Evolutionary conservation across 1,140 invertebrate genomes (phyloP).

Genomic region (Lasaia peninsularis): DNA sequence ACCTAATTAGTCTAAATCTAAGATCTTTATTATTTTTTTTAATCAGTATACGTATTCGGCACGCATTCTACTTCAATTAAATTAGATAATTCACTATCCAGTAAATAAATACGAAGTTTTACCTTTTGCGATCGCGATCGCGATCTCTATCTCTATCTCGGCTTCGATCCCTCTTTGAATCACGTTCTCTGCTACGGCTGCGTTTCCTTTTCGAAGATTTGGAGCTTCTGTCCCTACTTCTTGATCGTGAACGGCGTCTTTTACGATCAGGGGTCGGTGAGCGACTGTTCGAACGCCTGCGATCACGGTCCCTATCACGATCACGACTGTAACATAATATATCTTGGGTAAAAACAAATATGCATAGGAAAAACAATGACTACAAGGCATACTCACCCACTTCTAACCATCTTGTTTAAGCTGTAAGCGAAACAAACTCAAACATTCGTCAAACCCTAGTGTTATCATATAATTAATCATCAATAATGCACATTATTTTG

Average conservation of each 20-base stretch:
- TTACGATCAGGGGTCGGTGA: slow-evolving; percentile 80
- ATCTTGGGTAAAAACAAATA: slow-evolving; percentile 14
- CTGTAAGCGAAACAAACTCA: neutral
- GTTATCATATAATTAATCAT: no score
- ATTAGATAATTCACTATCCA: no score
- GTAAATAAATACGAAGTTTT: neutral
- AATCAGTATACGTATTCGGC: no score
- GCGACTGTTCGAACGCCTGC: slow-evolving; percentile 70
- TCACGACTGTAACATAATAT: slow-evolving; percentile 46
- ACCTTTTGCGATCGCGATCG: slow-evolving; percentile 51
- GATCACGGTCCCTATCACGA: slow-evolving; percentile 61
- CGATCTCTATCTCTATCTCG: slow-evolving; percentile 64
- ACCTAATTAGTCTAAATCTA: no score
- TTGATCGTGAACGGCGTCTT: slow-evolving; percentile 77
- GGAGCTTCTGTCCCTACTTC: slow-evolving; percentile 79
- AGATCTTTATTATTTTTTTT: no score
- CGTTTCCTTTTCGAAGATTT: slow-evolving; percentile 72
- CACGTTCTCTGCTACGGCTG: slow-evolving; percentile 73
- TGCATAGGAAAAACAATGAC: neutral
- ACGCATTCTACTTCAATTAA: no score
- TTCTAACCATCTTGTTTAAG: slow-evolving; percentile 50
- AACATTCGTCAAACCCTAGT: neutral
- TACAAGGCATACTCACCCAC: slow-evolving; percentile 46
- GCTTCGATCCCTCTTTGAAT: slow-evolving; percentile 66
- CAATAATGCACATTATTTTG: no score